Evolutionary conservation across 2,888 invertebrate genomes (phyloP), one percentile per base, ranked within the genome.

Genomic region (Exephanes ischioxanthus): DNA sequence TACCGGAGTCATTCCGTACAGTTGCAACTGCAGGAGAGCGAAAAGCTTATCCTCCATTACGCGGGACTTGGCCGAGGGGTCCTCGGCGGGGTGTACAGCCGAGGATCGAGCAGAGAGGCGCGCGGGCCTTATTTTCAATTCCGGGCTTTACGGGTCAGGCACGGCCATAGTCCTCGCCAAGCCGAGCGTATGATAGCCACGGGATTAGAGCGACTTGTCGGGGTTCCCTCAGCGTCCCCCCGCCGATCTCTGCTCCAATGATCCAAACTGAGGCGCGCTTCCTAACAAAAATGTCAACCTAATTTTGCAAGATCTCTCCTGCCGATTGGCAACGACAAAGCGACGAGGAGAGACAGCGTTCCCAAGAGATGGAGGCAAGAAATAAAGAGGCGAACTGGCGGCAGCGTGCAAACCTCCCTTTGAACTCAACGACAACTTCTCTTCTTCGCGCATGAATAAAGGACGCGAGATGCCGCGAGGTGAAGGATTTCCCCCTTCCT

Each of bases 21-120:
- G 85, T 63, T 61, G 61, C 76, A 61, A 63, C 58, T 80, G 72
- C n/a, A 68, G 30, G 7, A 63, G 67, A 80, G 75, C 26, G 70
- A 33, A 78, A 83, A 87, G 93, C 91, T 93, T 92, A 93, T 93
- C 92, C 93, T 93, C 92, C 92, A 93, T 93, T 93, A 93, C 92
- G 90, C 90, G 87, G 90, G 88, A 88, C 90, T 90, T 88, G 86
- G 85, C 81, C 84, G 77, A 41, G 76, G 72, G 61, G 70, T 61
- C 66, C 86, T 70, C 89, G 88, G 79, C 84, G 86, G 86, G 87
- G 83, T 81, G 75, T 79, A 86, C 81, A 80, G 79, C 33, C 58
- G 14, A 53, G 72, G 53, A 51, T 45, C 51, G 72, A 82, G 83
- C 78, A 53, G 58, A 72, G 71, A 77, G 63, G 78, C 72, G 63